These are phyloP conservation scores for Hypsibius dujardini DNA, from an alignment of 1,140 invertebrate species.

Conservation along the genomic window DNA sequence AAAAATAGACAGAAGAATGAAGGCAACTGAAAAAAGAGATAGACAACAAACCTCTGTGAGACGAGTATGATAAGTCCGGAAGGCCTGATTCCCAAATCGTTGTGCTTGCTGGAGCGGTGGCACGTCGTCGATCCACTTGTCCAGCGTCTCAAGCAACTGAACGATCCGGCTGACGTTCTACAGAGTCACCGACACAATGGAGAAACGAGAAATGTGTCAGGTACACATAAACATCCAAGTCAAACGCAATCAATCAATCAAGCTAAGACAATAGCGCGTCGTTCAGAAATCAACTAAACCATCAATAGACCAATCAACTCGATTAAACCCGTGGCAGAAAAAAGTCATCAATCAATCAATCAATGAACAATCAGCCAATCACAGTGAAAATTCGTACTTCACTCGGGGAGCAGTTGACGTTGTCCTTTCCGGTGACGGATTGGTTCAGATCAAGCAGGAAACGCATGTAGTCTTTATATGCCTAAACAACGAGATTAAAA, in stretches of 20 bases:
- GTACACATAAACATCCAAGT: too few relatives aligned
- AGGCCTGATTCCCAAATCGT: slow-evolving; percentile 88
- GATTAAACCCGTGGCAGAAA: too few relatives aligned
- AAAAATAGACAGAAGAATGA: slow-evolving; percentile 7
- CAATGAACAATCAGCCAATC: too few relatives aligned
- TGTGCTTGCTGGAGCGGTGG: slow-evolving; percentile 82
- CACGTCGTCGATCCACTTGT: slow-evolving; percentile 57
- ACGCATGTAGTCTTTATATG: slow-evolving; percentile 57
- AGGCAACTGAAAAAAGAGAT: slow-evolving; percentile 11
- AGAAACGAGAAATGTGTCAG: neutral
- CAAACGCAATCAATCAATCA: too few relatives aligned
- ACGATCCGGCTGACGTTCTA: slow-evolving; percentile 45
- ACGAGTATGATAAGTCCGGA: slow-evolving; percentile 59
- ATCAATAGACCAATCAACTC: too few relatives aligned
- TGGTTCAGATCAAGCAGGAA: slow-evolving; percentile 70
- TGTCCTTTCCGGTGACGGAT: slow-evolving; percentile 52
- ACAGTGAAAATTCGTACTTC: too few relatives aligned
- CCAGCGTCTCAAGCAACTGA: slow-evolving; percentile 50
- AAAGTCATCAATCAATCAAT: too few relatives aligned
- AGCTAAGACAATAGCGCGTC: too few relatives aligned
- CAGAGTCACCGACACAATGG: slow-evolving; percentile 16
- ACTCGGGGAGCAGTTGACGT: too few relatives aligned
- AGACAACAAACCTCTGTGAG: slow-evolving; percentile 46
- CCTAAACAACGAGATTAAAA: slow-evolving; percentile 25
- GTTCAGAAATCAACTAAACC: too few relatives aligned